A percentile compares a stretch with the other conserved stretches of the same genome.
Evolutionary conservation across 2,888 invertebrate species (phyloP).

Genomic region (Pocota personata): DNA sequence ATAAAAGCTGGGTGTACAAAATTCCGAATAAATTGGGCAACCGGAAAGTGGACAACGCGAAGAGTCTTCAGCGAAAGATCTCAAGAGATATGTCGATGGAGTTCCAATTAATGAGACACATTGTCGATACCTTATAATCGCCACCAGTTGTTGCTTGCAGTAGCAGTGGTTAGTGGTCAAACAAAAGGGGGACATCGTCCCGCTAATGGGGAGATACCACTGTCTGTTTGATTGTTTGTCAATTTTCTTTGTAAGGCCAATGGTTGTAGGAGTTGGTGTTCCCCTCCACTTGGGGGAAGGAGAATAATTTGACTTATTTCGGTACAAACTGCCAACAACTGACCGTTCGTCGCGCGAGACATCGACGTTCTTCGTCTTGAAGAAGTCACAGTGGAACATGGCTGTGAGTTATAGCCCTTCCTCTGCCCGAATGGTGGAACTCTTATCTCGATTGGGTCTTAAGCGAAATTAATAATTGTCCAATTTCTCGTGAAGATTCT

Average conservation of each 20-base stretch:
- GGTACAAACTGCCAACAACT: constrained; percentile 42
- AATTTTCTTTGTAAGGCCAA: constrained; percentile 9
- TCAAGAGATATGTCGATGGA: constrained; percentile 70
- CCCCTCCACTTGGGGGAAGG: neutral
- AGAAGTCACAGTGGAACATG: constrained; percentile 4
- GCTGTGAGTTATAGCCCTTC: constrained; percentile 38
- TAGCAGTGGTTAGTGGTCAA: neutral
- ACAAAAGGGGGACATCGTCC: neutral
- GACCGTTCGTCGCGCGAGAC: neutral
- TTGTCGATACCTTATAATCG: constrained; percentile 73
- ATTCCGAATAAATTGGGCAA: constrained; percentile 73
- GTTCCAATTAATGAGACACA: constrained; percentile 74
- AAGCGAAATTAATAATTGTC: constrained; percentile 65
- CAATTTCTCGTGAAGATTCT: constrained; percentile 53
- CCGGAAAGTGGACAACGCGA: constrained; percentile 22
- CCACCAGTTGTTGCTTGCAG: constrained; percentile 49
- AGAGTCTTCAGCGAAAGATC: constrained; percentile 56
- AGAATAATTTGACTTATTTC: constrained; percentile 57
- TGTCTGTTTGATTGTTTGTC: constrained; percentile 9
- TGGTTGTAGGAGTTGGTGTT: neutral
- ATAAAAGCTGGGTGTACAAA: constrained; percentile 57
- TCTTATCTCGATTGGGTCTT: constrained; percentile 52
- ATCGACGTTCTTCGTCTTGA: neutral
- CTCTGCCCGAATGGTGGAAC: constrained; percentile 29
- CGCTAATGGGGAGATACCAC: neutral